Evolutionary conservation across 2,888 invertebrate species (phyloP).

Genomic region (Platycheirus albimanus): DNA sequence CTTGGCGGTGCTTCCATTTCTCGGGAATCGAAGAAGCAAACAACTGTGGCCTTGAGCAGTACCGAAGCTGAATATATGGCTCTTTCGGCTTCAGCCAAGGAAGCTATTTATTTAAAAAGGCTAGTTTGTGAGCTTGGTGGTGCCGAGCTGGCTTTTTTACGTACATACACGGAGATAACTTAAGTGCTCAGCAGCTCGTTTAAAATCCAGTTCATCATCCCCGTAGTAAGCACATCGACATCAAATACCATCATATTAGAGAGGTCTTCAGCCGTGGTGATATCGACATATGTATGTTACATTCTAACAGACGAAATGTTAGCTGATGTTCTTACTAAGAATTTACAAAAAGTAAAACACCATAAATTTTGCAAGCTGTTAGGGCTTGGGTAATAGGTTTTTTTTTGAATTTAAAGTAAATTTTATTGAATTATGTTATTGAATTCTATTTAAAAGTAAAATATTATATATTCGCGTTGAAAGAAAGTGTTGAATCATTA

Average conservation of each 20-base stretch:
- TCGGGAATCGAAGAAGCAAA: slow-evolving; percentile 49
- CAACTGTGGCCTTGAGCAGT: not conserved
- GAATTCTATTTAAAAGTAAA: not conserved
- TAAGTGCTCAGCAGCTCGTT: not conserved
- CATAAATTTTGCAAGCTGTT: slow-evolving; percentile 3
- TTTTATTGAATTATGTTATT: not conserved
- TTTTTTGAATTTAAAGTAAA: not conserved
- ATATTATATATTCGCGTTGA: not conserved
- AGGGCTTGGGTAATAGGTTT: not conserved
- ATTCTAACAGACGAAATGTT: slow-evolving; percentile 2
- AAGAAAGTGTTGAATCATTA: not conserved
- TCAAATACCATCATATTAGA: slow-evolving; percentile 6
- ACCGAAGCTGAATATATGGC: not conserved
- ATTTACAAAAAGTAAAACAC: not conserved
- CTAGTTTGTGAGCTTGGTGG: slow-evolving; percentile 43
- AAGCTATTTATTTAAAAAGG: slow-evolving; percentile 39
- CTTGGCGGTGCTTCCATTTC: slow-evolving; percentile 42
- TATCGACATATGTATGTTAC: not conserved
- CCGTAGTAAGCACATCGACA: slow-evolving; percentile 18
- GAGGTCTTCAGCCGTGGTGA: not conserved
- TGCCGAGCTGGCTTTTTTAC: not conserved
- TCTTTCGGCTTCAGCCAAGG: slow-evolving; percentile 45
- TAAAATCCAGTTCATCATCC: slow-evolving; percentile 9
- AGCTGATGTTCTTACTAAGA: slow-evolving; percentile 3
- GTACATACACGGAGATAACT: slow-evolving; percentile 4